Conservation (phyloP, 2,113 vertebrate species). For the Alouatta palliata region DNA sequence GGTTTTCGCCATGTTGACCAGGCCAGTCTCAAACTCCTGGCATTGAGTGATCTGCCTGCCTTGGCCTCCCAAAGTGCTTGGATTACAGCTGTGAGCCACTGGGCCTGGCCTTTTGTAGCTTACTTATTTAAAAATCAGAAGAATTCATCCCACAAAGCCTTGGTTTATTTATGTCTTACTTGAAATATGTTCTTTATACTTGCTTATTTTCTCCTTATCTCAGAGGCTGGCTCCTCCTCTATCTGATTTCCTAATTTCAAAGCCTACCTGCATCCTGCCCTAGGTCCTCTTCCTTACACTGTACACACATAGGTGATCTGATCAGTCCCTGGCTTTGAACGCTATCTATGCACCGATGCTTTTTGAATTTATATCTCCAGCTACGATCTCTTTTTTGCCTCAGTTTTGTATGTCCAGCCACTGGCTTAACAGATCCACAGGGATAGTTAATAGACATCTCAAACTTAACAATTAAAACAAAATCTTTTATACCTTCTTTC, state of each 20-base stretch:
- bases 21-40: too few relatives aligned
- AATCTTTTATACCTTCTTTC: not conserved
- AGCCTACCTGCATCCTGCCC: not conserved
- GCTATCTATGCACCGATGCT: not conserved
- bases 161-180: not conserved
- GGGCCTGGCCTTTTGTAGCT: too few relatives aligned
- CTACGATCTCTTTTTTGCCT: not conserved
- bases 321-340: not conserved
- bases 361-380: not conserved
- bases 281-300: too few relatives aligned
- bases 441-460: not conserved
- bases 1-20: too few relatives aligned
- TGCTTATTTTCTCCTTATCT: not conserved
- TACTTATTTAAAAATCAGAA: not conserved
- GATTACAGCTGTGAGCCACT: too few relatives aligned
- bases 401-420: not conserved
- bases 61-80: too few relatives aligned
- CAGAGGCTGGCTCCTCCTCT: not conserved
- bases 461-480: not conserved
- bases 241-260: not conserved
- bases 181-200: not conserved
- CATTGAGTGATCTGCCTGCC: too few relatives aligned
- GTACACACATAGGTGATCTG: too few relatives aligned
- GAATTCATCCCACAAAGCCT: not conserved
- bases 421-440: not conserved